Evolutionary conservation across 2,888 invertebrate species (phyloP).

Genomic region (Dione juno): DNA sequence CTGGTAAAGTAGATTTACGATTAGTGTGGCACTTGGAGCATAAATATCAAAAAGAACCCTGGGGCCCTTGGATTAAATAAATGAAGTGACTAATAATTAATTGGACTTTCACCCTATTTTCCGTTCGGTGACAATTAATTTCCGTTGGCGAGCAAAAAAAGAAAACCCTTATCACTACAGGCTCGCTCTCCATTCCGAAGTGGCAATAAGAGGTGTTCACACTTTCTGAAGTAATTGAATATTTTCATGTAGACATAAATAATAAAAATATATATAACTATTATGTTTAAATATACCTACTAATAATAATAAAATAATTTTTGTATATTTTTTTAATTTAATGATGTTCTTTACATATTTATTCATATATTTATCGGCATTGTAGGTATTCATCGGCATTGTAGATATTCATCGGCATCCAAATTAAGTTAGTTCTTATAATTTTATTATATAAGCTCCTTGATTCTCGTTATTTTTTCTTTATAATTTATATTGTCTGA

Average conservation of each 20-base stretch:
- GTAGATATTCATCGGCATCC: neutral
- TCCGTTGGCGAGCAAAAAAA: conserved; percentile 76
- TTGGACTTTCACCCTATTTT: conserved; percentile 83
- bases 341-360: too few species aligned
- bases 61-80: conserved; percentile 78
- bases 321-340: too few species aligned
- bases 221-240: conserved; percentile 40
- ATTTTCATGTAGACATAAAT: neutral
- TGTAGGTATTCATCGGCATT: neutral
- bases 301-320: too few species aligned
- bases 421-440: too few species aligned
- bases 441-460: neutral
- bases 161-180: conserved; percentile 80
- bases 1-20: conserved; percentile 62
- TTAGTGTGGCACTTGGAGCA: conserved; percentile 70
- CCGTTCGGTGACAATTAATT: conserved; percentile 83
- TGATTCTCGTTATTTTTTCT: neutral
- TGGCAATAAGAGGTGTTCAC: conserved; percentile 66
- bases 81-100: conserved; percentile 84
- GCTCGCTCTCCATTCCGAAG: conserved; percentile 69
- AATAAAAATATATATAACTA: neutral
- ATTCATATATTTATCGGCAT: too few species aligned
- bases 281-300: neutral
- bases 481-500: neutral
- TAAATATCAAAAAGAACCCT: conserved; percentile 77